Conservation (phyloP, 2,113 vertebrate genomes). For the Mirounga angustirostris region DNA sequence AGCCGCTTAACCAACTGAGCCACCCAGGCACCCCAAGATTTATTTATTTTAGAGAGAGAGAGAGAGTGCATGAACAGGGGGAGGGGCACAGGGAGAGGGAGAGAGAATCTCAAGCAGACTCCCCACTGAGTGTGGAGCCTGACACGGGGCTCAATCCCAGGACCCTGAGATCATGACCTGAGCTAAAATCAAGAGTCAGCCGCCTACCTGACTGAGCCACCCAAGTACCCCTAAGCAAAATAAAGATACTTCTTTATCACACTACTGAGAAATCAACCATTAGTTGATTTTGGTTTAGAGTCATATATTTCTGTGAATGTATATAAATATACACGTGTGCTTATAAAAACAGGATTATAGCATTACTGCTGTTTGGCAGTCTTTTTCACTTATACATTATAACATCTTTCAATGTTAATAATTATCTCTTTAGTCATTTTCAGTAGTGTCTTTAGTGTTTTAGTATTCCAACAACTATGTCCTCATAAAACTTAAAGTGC, state of each 20-base stretch:
- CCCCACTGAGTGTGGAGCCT: neutral
- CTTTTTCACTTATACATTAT: conserved; percentile 42
- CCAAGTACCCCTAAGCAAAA: neutral
- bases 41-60: neutral
- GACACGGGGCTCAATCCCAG: neutral
- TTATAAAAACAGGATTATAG: conserved; percentile 42
- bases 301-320: neutral
- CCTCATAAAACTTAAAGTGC: conserved; percentile 10
- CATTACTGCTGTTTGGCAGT: neutral
- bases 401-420: conserved; percentile 40
- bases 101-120: neutral
- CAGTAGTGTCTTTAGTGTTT: neutral
- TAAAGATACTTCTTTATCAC: neutral
- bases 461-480: conserved; percentile 17
- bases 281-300: conserved; percentile 27
- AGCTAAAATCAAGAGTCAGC: neutral
- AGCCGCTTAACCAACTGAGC: too few relatives aligned
- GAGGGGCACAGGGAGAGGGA: too few relatives aligned
- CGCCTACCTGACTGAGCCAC: neutral
- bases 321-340: neutral
- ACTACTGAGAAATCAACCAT: neutral
- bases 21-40: too few relatives aligned
- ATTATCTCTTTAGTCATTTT: neutral
- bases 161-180: neutral
- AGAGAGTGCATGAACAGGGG: too few relatives aligned